Base-by-base conservation (phyloP, 2,888 invertebrate genomes). In the Parnassius glacialis region DNA sequence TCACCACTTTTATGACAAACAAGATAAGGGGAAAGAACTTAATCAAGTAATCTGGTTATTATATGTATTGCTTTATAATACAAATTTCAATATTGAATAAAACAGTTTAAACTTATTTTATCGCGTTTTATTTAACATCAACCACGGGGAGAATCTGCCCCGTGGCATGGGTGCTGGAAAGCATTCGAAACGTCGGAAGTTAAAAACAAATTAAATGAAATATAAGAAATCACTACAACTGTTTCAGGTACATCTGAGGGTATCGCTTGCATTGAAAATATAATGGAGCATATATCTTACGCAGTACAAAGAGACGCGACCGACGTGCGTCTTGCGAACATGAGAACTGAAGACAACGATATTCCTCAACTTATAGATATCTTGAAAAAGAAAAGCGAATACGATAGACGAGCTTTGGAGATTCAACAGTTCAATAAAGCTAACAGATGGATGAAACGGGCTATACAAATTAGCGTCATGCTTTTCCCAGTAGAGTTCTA, bases 381-480 rank as follows among this genome's bases (percentile, higher is more conserved):
- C 10, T 56, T 72, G 16, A 74, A 70, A 48, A 56, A 52, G 78
- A 79, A 62, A 87, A 91, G 66, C 0, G 90, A 95, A 64, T 94
- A 93, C 71, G 90, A 93, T 0, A 74, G 81, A 48, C 84, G 95
- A 9, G 83, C 79, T 51, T 76, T 76, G 64, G 87, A 85, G 10
- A 86, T 94, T 2, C 78, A 91, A 53, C 72, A 83, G n/a, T 95
- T 94, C 75, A 95, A 95, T 70, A 73, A 81, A 67, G 87, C 85
- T 11, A 96, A 96, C 80, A 90, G 95, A 59, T 97, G 96, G 96
- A 94, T 92, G 78, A 97, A 97, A 75, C 93, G 92, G 68, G 95
- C 94, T 0, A 92, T 95, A 0, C 84, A 93, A 10, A 73, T 96
- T 0, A 92, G 93, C 16, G 93, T 95, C 0, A 94, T 96, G 93